Evolutionary conservation across 1,140 invertebrate genomes (phyloP), one percentile per base, ranked within the genome.

Genomic region (Drosophila albomicans): DNA sequence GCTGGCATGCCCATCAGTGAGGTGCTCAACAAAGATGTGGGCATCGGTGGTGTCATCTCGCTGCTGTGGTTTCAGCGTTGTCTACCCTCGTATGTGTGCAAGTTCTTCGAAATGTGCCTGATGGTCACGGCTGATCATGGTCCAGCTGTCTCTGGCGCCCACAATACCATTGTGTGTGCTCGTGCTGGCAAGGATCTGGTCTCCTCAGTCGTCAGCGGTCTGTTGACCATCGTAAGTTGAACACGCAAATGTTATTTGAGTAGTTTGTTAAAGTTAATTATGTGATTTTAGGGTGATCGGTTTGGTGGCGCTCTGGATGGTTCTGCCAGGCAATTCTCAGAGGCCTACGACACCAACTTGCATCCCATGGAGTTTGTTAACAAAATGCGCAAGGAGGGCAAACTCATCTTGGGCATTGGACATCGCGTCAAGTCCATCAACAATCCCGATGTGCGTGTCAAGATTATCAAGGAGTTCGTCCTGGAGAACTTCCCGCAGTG

Each of bases 91-190:
- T 98, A 98, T 93, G 98, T 98, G 25, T 98, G 97, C 92, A 99
- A 99, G 93, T 99, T 99, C 94, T 96, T 99, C 78, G 99, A 99
- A 94, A 99, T 99, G 97, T 99, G 98, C 90, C 93, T 99, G 30
- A 99, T 99, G 96, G 97, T 99, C 32, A 99, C 99, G 0, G 99
- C 99, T 54, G 99, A 99, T 94, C 99, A 99, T 93, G 99, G 99
- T 25, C 99, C 99, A 0, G 99, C 99, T 8, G 99, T 99, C 0
- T 99, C 98, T 6, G 99, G 99, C 13, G 99, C 99, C 0, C 99
- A 99, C 92, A 99, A 99, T 93, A 99, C 99, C 11, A 99, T 99
- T 93, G 99, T 99, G 5, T 99, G 98, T 91, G 99, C 99, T 1
- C 93, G 99, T 74, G 99, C 99, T 51, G 99, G 99, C 15, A 99